Base-by-base conservation (phyloP, 2,888 invertebrate genomes). In the Tetranychus truncatus region DNA sequence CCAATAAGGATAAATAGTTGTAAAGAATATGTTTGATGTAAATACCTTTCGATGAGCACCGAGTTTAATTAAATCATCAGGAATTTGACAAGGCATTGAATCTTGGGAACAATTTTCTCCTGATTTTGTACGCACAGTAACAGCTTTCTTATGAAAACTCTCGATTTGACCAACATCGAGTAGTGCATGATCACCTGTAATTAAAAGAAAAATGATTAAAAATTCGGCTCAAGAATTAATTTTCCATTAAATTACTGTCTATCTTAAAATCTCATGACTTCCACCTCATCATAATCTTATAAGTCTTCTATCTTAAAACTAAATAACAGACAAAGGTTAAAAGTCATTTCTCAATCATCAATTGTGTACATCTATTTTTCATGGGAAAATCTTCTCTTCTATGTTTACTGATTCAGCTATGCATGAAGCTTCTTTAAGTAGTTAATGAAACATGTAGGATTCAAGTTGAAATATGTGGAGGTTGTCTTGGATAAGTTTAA, bases 91-190 rank as follows among this genome's bases (percentile, higher is more conserved):
- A 67, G 93, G 91, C 78, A 89, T 87, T 83, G 93, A 93, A 82
- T 95, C 94, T 78, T 89, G 88, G 77, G 94, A 94, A 83, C 93
- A 92, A 81, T 91, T 91, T 83, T 96, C 95, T 78, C 92, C 86
- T 74, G 95, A 94, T 84, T 95, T 94, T 81, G 97, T 97, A 82
- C 85, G 81, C 80, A 99, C 95, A 79, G 97, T 96, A 81, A 99
- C 92, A 84, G 92, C 91, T 83, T 92, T 91, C 75, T 97, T 95
- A 85, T 95, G 93, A 83, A 92, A 88, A 81, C 94, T 92, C 84
- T 92, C 88, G 83, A 96, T 86, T 84, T 94, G 92, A 83, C 90
- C 92, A 84, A 93, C 91, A 83, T 95, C 92, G 82, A 99, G 90
- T 80, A 97, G 88, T 76, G 95, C 95, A 85, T 99, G 97, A 85